Base-by-base conservation (phyloP, 2,888 invertebrate species). In the Charanyca ferruginea region DNA sequence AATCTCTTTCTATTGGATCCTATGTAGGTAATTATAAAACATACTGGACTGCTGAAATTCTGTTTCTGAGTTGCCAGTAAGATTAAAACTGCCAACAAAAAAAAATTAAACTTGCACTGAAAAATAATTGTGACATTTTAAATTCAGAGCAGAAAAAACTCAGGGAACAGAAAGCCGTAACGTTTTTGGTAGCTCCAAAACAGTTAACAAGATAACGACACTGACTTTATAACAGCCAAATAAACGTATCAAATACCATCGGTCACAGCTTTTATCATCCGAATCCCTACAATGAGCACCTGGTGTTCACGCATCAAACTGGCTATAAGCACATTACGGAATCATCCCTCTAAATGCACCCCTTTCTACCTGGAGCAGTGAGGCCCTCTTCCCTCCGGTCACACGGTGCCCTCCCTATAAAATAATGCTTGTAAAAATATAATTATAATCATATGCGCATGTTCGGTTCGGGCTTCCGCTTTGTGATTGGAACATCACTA, bases 401-500 rank as follows among this genome's bases (percentile, higher is more conserved):
- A 91, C 94, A 94, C 93, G 92, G 85, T 81, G 81, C 92, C 92
- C 93, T 88, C 88, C 83, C 87, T 51, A 86, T 89, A 84, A 83
- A 90, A 90, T 90, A 91, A 91, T 89, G 89, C 91, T 92, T 90
- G 90, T 92, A 88, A 94, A 93, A 94, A 94, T 90, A 94, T 92
- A 90, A 93, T 93, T 94, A 93, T 92, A 92, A 93, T 93, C 91
- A 92, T 90, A 92, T 90, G 92, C 93, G 86, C 89, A 87, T 90
- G 91, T 82, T 86, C 77, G 79, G 91, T 82, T 86, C 77, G 79
- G 77, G 89, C 93, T 94, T 93, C 94, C 94, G 94, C 86, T 87
- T 80, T 73, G 78, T 81, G 72, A 78, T 68, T 65, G 62, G 81
- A 76, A 82, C 83, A 87, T 89, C 88, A 85, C 85, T 84, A 81